Base-by-base conservation (phyloP, 1,140 invertebrate species). In the Propsilocerus akamusi region DNA sequence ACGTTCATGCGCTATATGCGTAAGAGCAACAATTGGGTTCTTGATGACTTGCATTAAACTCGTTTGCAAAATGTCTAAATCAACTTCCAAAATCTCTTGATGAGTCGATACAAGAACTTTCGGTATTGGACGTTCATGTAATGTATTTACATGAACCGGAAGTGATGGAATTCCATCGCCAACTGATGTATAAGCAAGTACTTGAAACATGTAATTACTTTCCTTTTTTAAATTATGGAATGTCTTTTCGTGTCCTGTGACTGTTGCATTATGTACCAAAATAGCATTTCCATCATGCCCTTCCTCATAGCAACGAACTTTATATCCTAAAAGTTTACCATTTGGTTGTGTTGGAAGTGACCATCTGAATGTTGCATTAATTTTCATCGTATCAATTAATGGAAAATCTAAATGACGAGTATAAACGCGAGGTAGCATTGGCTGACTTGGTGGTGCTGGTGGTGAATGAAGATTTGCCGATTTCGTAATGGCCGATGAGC, bases 111-210 rank as follows among this genome's bases (percentile, higher is more conserved):
- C 68, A n/a, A 92, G 65, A 2, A 95, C 61, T 55, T 74, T 76
- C 0, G 88, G 88, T 12, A 91, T 71, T 0, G 87, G 81, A 53
- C 76, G 77, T 53, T 87, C 77, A 25, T 74, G 66, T 28, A 72
- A 69, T 2, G 80, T 80, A 0, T 57, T 50, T 4, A 64, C 55
- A 5, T 61, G 55, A 0, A 64, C 46, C 5, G 52, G 53, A 0
- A 58, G 49, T 1, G 82, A 82, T 48, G 74, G 74, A 22, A 72
- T 67, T 10, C 89, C 82, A 51, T 72, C 72, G 1, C 86, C 86
- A 22, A 79, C 76, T 34, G 77, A 71, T 3, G 86, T 90, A 56
- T 76, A 82, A 0, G 87, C 86, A 62, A 77, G 73, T 30, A 93
- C 82, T 77, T 81, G 56, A 22, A 63, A 71, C 26, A 56, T 59